A percentile compares a stretch with the other conserved stretches of the same genome.
These are phyloP conservation scores for Lapara coniferarum DNA, from an alignment of 2,888 invertebrate genomes.

Conservation along the genomic window DNA sequence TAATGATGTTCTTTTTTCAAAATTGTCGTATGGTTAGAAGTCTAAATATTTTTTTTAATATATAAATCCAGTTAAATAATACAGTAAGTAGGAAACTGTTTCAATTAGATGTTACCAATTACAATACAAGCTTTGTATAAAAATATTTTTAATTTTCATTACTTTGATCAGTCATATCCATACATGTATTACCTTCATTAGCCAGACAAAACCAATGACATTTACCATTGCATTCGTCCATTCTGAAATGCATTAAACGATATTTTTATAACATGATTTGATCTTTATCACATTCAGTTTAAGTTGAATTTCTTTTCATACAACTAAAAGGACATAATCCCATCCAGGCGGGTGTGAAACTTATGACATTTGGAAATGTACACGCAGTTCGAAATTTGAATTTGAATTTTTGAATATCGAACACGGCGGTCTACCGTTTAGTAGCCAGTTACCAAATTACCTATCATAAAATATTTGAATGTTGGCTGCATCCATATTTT, in stretches of 20 bases:
- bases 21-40: too few relatives aligned
- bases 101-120: too few relatives aligned
- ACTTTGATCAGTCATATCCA: conserved; percentile 42
- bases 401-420: conserved; percentile 61
- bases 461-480: conserved; percentile 31
- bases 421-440: conserved; percentile 42
- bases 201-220: conserved; percentile 78
- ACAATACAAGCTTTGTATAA: too few relatives aligned
- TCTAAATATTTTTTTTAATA: too few relatives aligned
- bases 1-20: too few relatives aligned
- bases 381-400: conserved; percentile 58
- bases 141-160: not conserved
- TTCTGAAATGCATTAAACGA: conserved; percentile 44
- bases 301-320: conserved; percentile 34
- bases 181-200: conserved; percentile 64
- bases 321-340: conserved; percentile 33
- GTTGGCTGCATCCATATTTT: conserved; percentile 24
- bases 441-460: conserved; percentile 39
- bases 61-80: too few relatives aligned
- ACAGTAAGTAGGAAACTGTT: too few relatives aligned
- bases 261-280: not conserved
- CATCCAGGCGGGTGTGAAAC: conserved; percentile 65
- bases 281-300: accelerated
- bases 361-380: conserved; percentile 73
- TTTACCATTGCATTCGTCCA: conserved; percentile 57